Percentiles rank a stretch among this genome's conserved stretches.
phyloP scores from a whole-genome alignment of 2,888 invertebrate genomes.

The Nomada lathburiana region DNA sequence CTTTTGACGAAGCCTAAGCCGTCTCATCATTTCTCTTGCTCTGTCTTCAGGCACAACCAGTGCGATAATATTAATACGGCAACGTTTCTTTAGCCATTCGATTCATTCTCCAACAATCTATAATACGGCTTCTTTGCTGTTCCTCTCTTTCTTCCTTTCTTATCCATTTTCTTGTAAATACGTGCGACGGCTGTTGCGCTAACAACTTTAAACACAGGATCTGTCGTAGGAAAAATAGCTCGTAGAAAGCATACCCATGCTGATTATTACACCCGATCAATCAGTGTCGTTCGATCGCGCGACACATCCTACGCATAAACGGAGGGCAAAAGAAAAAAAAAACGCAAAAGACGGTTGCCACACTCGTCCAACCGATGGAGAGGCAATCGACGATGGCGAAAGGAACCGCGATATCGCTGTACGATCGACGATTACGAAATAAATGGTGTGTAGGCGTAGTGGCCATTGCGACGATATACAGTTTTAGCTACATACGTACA shows the following conservation, averaged over 20 bases:
- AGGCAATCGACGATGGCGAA: slow-evolving; percentile 30
- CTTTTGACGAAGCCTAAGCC: slow-evolving; percentile 68
- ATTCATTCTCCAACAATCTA: slow-evolving; percentile 21
- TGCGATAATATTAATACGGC: slow-evolving; percentile 47
- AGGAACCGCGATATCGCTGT: slow-evolving; percentile 31
- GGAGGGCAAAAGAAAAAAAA: slow-evolving; percentile 30
- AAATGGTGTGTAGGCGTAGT: slow-evolving; percentile 30
- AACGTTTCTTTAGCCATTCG: slow-evolving; percentile 51
- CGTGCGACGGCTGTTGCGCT: slow-evolving; percentile 51
- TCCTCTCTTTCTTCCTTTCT: neutral
- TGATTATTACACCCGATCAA: slow-evolving; percentile 44
- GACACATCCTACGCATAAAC: slow-evolving; percentile 39
- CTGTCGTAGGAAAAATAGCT: slow-evolving; percentile 59
- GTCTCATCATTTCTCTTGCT: slow-evolving; percentile 23
- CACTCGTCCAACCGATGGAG: slow-evolving; percentile 21
- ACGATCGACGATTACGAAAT: slow-evolving; percentile 25
- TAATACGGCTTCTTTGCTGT: slow-evolving; percentile 14
- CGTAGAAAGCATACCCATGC: slow-evolving; percentile 53
- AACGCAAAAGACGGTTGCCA: slow-evolving; percentile 37
- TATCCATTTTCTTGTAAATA: slow-evolving; percentile 17
- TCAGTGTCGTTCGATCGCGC: slow-evolving; percentile 34
- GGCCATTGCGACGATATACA: slow-evolving; percentile 32
- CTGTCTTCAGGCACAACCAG: slow-evolving; percentile 72
- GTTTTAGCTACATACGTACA: slow-evolving; percentile 13
- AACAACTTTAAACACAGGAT: slow-evolving; percentile 60